These are phyloP conservation scores for Hydrotaea diabolus DNA, from an alignment of 2,888 invertebrate genomes.

Conservation along the genomic window DNA sequence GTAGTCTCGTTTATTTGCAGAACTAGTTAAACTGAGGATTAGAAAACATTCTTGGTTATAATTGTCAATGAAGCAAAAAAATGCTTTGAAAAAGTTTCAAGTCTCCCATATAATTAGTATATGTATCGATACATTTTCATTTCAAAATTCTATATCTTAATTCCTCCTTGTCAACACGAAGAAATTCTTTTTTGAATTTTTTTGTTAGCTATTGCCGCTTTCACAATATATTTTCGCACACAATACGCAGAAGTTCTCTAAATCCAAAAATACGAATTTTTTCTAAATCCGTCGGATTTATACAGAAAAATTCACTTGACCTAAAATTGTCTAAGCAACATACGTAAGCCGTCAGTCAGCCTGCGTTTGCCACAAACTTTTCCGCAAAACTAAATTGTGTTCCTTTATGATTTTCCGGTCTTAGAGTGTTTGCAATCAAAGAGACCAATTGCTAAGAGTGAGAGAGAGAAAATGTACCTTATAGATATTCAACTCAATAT, in stretches of 20 bases:
- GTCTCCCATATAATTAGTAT: too few relatives aligned
- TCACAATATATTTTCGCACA: too few relatives aligned
- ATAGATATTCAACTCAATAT: constrained; percentile 30
- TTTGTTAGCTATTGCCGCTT: too few relatives aligned
- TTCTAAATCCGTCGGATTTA: not conserved
- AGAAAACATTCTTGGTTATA: too few relatives aligned
- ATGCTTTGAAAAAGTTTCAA: too few relatives aligned
- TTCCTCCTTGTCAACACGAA: too few relatives aligned
- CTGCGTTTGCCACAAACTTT: not conserved
- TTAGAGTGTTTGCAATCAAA: constrained; percentile 1
- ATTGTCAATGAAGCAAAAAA: too few relatives aligned
- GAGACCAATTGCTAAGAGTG: not conserved
- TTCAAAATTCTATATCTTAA: too few relatives aligned
- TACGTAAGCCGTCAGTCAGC: not conserved
- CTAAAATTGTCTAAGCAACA: not conserved
- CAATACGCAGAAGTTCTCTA: not conserved
- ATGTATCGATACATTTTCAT: too few relatives aligned
- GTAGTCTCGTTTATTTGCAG: too few relatives aligned
- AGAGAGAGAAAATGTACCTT: not conserved
- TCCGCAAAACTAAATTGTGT: constrained; percentile 9
- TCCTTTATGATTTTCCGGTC: not conserved
- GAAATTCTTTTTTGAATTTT: too few relatives aligned
- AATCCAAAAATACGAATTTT: not conserved
- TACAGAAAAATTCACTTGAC: not conserved
- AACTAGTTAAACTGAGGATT: too few relatives aligned